Evolutionary conservation across 2,113 vertebrate genomes (phyloP).

Genomic region (Vulpes lagopus): DNA sequence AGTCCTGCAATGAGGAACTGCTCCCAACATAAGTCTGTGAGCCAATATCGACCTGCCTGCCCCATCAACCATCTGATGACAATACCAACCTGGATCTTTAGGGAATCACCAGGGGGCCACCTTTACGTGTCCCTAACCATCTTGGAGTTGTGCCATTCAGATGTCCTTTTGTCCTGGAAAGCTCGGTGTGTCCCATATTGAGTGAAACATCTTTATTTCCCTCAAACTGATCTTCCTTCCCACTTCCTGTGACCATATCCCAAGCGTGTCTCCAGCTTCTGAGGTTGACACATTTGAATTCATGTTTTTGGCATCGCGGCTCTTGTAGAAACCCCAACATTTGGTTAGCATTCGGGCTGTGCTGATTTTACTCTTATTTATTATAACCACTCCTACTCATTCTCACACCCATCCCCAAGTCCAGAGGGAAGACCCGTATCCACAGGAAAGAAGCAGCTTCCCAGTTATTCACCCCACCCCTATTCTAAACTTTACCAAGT

Average conservation of each 20-base stretch:
- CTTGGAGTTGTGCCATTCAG: rapidly evolving
- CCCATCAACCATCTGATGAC: not conserved
- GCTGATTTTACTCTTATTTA: not conserved
- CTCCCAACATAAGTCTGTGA: too few species aligned
- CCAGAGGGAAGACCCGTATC: not conserved
- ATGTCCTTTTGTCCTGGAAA: too few species aligned
- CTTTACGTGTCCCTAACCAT: not conserved
- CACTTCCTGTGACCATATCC: rapidly evolving
- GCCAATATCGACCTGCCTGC: not conserved
- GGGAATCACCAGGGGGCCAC: too few species aligned
- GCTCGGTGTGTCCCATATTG: not conserved
- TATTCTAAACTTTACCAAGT: not conserved
- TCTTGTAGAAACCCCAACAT: not conserved
- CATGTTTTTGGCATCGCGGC: rapidly evolving
- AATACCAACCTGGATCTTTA: not conserved
- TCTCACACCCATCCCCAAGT: not conserved
- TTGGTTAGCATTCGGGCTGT: too few species aligned
- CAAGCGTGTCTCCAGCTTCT: rapidly evolving
- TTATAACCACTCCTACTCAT: not conserved
- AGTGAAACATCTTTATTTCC: not conserved
- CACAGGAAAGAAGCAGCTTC: not conserved
- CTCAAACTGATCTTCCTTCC: not conserved
- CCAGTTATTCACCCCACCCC: not conserved
- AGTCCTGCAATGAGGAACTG: not conserved
- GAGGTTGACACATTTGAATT: not conserved